Conservation (phyloP, 2,113 vertebrate species). For the Ellobius talpinus region DNA sequence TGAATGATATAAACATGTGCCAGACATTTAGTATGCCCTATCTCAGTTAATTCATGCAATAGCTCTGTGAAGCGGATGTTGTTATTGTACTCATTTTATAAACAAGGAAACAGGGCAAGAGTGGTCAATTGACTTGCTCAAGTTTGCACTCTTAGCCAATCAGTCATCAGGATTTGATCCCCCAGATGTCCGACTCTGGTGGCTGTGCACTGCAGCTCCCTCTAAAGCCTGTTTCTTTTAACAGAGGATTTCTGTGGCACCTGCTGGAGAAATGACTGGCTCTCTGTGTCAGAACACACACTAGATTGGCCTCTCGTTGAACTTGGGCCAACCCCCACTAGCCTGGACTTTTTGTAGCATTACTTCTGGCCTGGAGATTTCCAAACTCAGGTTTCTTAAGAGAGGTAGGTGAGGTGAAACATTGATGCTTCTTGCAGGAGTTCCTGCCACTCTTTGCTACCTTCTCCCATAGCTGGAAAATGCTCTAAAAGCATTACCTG, state of each 20-base stretch:
- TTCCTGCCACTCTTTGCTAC: not conserved
- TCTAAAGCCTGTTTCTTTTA: not conserved
- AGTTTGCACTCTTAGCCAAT: not conserved
- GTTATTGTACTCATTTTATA: not conserved
- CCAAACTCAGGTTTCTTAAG: not conserved
- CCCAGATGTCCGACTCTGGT: not conserved
- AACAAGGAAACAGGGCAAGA: not conserved
- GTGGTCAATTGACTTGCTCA: not conserved
- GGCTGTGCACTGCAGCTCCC: not conserved
- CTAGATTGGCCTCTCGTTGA: not conserved
- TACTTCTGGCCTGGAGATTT: not conserved
- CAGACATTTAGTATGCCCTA: not conserved
- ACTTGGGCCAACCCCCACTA: too few species aligned
- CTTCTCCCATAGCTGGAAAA: not conserved
- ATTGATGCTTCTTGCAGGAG: too few species aligned
- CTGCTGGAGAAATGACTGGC: not conserved
- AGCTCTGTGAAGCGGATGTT: not conserved
- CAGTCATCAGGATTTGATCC: not conserved
- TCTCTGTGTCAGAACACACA: not conserved
- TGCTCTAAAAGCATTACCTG: not conserved
- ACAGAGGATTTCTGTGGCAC: not conserved
- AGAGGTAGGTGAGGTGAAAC: not conserved
- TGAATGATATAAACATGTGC: not conserved
- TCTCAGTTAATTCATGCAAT: not conserved
- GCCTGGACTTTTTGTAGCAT: not conserved